phyloP scores from a whole-genome alignment of 2,888 invertebrate species.

The Thereva nobilitata region DNA sequence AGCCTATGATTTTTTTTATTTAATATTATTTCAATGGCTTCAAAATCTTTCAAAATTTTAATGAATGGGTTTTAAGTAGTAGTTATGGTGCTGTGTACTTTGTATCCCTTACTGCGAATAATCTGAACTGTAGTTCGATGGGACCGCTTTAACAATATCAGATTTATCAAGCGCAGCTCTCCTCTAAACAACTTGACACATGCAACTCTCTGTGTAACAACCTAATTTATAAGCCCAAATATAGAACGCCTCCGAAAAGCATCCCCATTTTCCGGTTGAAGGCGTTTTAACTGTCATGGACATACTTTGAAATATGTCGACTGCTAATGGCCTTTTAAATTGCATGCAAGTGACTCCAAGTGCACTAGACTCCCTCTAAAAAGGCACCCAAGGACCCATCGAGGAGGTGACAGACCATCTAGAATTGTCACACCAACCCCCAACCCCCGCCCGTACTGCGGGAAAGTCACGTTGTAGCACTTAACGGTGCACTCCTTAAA shows the following conservation, averaged over 20 bases:
- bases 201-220: conserved; percentile 12
- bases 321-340: conserved; percentile 31
- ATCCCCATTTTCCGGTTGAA: conserved; percentile 20
- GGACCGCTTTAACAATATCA: not conserved
- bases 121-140: too few relatives aligned
- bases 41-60: too few relatives aligned
- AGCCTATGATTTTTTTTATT: too few relatives aligned
- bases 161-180: conserved; percentile 22
- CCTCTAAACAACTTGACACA: conserved; percentile 21
- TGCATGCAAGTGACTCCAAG: conserved; percentile 23
- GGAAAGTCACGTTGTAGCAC: conserved; percentile 1
- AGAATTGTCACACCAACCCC: conserved; percentile 5
- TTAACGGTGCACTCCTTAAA: conserved; percentile 17
- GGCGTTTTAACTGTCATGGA: conserved; percentile 30
- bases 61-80: too few relatives aligned
- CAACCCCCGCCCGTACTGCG: conserved; percentile 10
- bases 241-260: too few relatives aligned
- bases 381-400: conserved; percentile 5
- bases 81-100: too few relatives aligned
- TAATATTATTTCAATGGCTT: too few relatives aligned
- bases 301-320: conserved; percentile 30
- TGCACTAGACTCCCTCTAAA: conserved; percentile 18
- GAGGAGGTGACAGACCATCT: conserved; percentile 3
- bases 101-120: too few relatives aligned
- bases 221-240: conserved; percentile 15